Percentiles rank a stretch among this genome's conserved stretches.
phyloP scores from a whole-genome alignment of 1,140 invertebrate genomes.

The Drosophila sp. region DNA sequence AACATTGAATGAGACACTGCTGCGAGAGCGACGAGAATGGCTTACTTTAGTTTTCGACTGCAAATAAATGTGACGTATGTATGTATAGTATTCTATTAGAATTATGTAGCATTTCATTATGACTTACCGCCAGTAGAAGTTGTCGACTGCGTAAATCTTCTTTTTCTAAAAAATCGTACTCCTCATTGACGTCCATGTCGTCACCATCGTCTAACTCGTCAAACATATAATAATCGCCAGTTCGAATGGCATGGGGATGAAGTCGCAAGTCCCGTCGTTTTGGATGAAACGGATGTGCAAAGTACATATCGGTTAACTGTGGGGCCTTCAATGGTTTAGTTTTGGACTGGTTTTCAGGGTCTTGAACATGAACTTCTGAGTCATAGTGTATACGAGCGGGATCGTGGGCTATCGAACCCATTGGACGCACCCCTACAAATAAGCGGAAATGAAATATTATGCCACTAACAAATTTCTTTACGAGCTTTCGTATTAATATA shows the following conservation, averaged over 20 bases:
- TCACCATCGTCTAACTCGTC: constrained; percentile 50
- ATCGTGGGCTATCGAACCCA: background rate
- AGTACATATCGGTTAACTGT: constrained; percentile 29
- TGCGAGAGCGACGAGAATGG: background rate
- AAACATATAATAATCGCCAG: constrained; percentile 71
- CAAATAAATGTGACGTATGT: background rate
- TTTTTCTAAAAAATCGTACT: constrained; percentile 63
- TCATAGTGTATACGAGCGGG: background rate
- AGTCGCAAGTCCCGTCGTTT: constrained; percentile 53
- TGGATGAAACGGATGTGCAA: constrained; percentile 18
- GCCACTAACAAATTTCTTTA: too few species aligned
- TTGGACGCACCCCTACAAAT: background rate
- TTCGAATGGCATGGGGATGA: constrained; percentile 55
- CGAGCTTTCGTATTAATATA: too few species aligned
- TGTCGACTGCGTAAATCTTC: constrained; percentile 49
- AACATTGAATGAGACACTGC: background rate
- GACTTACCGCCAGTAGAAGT: constrained; percentile 36
- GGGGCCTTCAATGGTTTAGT: background rate
- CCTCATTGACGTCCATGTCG: constrained; percentile 52
- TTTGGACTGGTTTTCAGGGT: background rate
- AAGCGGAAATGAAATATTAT: too few species aligned
- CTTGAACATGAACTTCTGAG: background rate
- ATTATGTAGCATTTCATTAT: background rate
- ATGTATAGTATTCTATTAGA: background rate
- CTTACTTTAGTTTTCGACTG: constrained; percentile 29